Evolutionary conservation across 2,888 invertebrate species (phyloP).

Genomic region (Acronicta psi): DNA sequence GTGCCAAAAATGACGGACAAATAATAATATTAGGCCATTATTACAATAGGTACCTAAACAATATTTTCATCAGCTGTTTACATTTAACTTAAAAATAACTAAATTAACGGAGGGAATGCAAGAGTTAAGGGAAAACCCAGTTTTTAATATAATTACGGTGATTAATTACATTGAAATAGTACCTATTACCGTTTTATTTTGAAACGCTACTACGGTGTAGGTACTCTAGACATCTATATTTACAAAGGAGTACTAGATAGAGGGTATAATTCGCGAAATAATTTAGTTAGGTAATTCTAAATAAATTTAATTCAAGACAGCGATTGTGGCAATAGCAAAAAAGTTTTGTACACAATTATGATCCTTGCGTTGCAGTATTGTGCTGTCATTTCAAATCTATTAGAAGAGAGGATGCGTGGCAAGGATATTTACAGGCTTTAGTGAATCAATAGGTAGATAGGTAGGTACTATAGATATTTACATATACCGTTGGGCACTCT

Average conservation of each 20-base stretch:
- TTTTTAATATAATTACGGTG: slow-evolving; percentile 43
- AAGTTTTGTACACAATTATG: slow-evolving; percentile 1
- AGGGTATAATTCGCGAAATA: slow-evolving; percentile 85
- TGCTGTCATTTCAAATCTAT: too few species aligned
- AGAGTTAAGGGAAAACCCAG: slow-evolving; percentile 64
- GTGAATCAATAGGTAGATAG: too few species aligned
- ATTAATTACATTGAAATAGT: slow-evolving; percentile 47
- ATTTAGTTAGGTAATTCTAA: slow-evolving; percentile 75
- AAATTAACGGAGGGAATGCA: slow-evolving; percentile 70
- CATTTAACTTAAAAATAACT: slow-evolving; percentile 65
- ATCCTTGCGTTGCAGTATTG: too few species aligned
- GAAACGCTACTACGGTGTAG: slow-evolving; percentile 55
- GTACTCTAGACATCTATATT: slow-evolving; percentile 75
- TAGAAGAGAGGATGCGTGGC: too few species aligned
- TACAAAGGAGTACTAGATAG: slow-evolving; percentile 74
- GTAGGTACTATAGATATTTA: too few species aligned
- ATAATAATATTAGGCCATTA: slow-evolving; percentile 52
- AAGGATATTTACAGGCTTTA: too few species aligned
- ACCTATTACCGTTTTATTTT: slow-evolving; percentile 43
- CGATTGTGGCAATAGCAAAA: slow-evolving; percentile 23
- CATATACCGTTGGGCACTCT: too few species aligned
- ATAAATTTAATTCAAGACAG: slow-evolving; percentile 39
- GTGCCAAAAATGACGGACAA: slow-evolving; percentile 35
- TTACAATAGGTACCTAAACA: slow-evolving; percentile 18
- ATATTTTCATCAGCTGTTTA: slow-evolving; percentile 27